Evolutionary conservation across 2,797 vertebrate species (phyloP), one percentile per base, ranked within the genome.

Genomic region (Coccyzus lansbergi): DNA sequence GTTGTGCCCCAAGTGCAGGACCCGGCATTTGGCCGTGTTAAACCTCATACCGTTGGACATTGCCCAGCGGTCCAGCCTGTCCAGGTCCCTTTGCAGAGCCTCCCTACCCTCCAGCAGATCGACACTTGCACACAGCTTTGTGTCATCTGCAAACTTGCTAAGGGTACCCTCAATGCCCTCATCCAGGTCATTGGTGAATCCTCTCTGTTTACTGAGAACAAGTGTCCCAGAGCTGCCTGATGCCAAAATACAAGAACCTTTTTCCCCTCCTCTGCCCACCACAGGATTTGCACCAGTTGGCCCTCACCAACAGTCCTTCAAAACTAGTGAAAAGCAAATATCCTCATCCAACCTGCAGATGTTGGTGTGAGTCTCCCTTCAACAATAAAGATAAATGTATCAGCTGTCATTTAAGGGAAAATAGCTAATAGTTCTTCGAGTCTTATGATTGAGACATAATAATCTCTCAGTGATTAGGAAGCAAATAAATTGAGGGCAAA

Each of bases 391-490:
- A 85, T 72, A 80, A 89, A 53, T 67, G 70, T 60, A 65, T 92
- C 82, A 78, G 58, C 62, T 75, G 65, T 75, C 82, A 58, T 64
- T 80, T 93, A 56, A 56, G 71, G 46, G 51, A 55, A 92, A 94
- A 87, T 42, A 58, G 64, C 79, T 63, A 33, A 56, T 11, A 6
- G 67, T 52, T 93, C 87, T 92, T 75, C 83, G 72, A 56, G 42
- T 64, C 63, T 63, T 83, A 62, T 87, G 87, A 91, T 58, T 93
- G 86, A 88, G 87, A 85, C 40, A 22, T 82, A 17, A 92, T 81
- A 70, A 80, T 77, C 60, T 93, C 60, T 25, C 33, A 56, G 63
- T 1, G 11, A 87, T 80, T 84, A 85, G 40, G 71, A 94, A 7
- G 36, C 48, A 92, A 86, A 79, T 71, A 88, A 79, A 86, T 38